Percentiles rank a stretch among this genome's conserved stretches.
Conservation (phyloP, 2,888 invertebrate genomes). For the Apotomis turbidana region DNA sequence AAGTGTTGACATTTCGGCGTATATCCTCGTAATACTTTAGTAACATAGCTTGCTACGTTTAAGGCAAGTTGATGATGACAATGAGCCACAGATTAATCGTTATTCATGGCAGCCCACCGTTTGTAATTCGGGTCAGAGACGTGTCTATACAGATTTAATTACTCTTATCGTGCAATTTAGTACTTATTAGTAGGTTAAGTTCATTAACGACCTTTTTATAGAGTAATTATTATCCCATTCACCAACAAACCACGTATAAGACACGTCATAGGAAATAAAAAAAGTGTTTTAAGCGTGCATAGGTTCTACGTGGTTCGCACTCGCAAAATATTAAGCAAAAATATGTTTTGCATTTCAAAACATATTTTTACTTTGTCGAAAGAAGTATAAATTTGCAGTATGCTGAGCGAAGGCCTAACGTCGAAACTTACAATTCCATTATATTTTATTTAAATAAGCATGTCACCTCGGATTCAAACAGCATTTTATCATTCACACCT, state of each 20-base stretch:
- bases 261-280: not conserved
- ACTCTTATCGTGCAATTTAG: conserved; percentile 1
- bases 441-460: not conserved
- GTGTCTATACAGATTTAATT: conserved; percentile 19
- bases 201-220: conserved; percentile 4
- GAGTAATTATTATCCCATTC: not conserved
- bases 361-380: not conserved
- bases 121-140: not conserved
- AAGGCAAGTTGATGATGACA: too few relatives aligned
- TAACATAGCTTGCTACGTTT: too few relatives aligned
- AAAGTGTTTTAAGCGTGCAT: too few relatives aligned
- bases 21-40: too few relatives aligned
- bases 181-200: not conserved
- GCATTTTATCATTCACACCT: not conserved
- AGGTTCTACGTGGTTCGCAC: not conserved
- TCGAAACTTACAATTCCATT: conserved; percentile 5
- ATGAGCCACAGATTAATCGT: too few relatives aligned
- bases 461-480: not conserved
- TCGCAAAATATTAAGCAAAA: conserved; percentile 2
- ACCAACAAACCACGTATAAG: not conserved
- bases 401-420: conserved; percentile 6
- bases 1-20: too few relatives aligned
- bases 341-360: conserved; percentile 5
- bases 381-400: conserved; percentile 9
- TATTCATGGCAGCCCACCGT: too few relatives aligned